These are phyloP conservation scores for Subacronicta megacephala DNA, from an alignment of 2,888 invertebrate species.

Conservation along the genomic window DNA sequence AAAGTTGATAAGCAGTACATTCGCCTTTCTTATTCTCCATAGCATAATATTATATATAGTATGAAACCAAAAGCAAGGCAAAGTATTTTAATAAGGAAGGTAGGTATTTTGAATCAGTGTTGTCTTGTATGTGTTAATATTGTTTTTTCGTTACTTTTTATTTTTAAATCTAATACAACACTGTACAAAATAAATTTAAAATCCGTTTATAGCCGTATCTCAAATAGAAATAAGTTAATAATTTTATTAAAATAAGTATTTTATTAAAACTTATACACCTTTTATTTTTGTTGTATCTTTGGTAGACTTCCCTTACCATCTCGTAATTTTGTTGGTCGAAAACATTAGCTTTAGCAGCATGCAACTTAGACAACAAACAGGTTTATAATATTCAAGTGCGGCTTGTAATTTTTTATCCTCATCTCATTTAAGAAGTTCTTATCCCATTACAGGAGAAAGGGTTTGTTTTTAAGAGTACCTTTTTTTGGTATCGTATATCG, in stretches of 20 bases:
- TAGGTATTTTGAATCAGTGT: too few relatives aligned
- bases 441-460: slow-evolving; percentile 56
- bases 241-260: too few relatives aligned
- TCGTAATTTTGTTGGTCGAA: background rate
- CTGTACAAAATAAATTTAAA: too few relatives aligned
- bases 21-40: background rate
- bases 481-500: slow-evolving; percentile 67
- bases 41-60: background rate
- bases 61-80: background rate
- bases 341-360: slow-evolving; percentile 2
- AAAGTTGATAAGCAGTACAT: slow-evolving; percentile 40
- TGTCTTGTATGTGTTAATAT: too few relatives aligned
- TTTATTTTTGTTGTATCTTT: background rate
- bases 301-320: background rate
- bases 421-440: slow-evolving; percentile 47
- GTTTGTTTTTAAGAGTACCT: slow-evolving; percentile 61
- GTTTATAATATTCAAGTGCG: slow-evolving; percentile 36
- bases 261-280: too few relatives aligned
- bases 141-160: too few relatives aligned
- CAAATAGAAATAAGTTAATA: too few relatives aligned
- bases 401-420: slow-evolving; percentile 51
- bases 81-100: background rate
- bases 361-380: slow-evolving; percentile 50
- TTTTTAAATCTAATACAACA: too few relatives aligned
- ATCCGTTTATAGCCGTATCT: too few relatives aligned